Evolutionary conservation across 64 coral and sea anemone genomes (phyloP).

Genomic region (Montipora sp.): DNA sequence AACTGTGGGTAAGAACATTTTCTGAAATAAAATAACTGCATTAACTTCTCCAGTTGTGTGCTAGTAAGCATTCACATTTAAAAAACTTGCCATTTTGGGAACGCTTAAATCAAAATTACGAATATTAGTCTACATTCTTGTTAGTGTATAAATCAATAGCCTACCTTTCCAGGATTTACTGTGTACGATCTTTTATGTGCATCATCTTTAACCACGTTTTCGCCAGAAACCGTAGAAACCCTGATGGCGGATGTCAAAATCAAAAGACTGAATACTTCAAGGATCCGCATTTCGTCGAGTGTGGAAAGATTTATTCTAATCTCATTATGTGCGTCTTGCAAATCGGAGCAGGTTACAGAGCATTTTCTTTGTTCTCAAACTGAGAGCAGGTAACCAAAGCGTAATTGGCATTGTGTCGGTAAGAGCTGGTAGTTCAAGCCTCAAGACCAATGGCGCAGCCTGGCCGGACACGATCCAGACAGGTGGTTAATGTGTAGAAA

Average conservation of each 20-base stretch:
- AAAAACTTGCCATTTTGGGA: background rate
- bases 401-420: background rate
- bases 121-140: background rate
- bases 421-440: background rate
- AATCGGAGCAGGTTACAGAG: background rate
- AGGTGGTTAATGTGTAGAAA: background rate
- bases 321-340: slow-evolving; percentile 5
- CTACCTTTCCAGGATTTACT: slow-evolving; percentile 40
- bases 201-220: background rate
- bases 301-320: background rate
- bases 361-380: background rate
- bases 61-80: no score
- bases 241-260: background rate
- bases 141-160: background rate
- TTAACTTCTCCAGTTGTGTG: background rate
- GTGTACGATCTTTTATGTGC: slow-evolving; percentile 12
- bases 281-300: background rate
- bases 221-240: background rate
- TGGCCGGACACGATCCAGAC: background rate
- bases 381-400: background rate
- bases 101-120: background rate
- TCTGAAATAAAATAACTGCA: background rate
- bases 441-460: background rate
- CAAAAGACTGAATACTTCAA: background rate
- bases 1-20: background rate